These are phyloP conservation scores for Colistium nudipinnis DNA, from an alignment of 2,113 vertebrate genomes.

Conservation along the genomic window DNA sequence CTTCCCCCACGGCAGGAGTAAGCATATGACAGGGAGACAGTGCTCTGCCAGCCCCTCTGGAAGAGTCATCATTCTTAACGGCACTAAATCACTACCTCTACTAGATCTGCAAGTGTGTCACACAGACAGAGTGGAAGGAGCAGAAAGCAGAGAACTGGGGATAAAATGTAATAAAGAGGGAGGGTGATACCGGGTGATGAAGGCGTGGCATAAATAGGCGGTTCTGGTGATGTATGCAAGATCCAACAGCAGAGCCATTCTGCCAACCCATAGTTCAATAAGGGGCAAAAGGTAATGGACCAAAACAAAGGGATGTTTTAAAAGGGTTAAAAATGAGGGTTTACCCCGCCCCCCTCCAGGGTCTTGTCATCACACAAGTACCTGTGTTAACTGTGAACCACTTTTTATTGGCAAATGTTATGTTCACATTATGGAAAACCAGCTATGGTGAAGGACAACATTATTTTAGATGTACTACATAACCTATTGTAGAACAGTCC, in stretches of 20 bases:
- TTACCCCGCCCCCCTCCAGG: background rate
- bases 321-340: slow-evolving; percentile 53
- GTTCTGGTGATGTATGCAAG: slow-evolving; percentile 29
- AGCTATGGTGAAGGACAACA: background rate
- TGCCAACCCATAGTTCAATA: slow-evolving; percentile 68
- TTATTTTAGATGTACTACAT: slow-evolving; percentile 20
- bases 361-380: slow-evolving; percentile 22
- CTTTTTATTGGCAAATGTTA: background rate
- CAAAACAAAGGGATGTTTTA: slow-evolving; percentile 50
- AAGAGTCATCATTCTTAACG: slow-evolving; percentile 83
- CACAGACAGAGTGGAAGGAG: slow-evolving; percentile 51
- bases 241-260: slow-evolving; percentile 37
- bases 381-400: background rate
- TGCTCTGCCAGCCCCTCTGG: slow-evolving; percentile 82
- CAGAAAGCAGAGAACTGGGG: slow-evolving; percentile 39
- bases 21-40: slow-evolving; percentile 80
- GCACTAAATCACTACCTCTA: slow-evolving; percentile 83
- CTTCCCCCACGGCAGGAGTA: slow-evolving; percentile 57
- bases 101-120: slow-evolving; percentile 83
- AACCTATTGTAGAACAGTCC: slow-evolving; percentile 6
- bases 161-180: slow-evolving; percentile 28
- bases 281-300: slow-evolving; percentile 44
- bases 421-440: background rate
- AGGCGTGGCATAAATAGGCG: slow-evolving; percentile 40
- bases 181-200: slow-evolving; percentile 50